Percentiles rank a stretch among this genome's conserved stretches.
Evolutionary conservation across 2,797 vertebrate species (phyloP).

Genomic region (Sparidentex hasta): DNA sequence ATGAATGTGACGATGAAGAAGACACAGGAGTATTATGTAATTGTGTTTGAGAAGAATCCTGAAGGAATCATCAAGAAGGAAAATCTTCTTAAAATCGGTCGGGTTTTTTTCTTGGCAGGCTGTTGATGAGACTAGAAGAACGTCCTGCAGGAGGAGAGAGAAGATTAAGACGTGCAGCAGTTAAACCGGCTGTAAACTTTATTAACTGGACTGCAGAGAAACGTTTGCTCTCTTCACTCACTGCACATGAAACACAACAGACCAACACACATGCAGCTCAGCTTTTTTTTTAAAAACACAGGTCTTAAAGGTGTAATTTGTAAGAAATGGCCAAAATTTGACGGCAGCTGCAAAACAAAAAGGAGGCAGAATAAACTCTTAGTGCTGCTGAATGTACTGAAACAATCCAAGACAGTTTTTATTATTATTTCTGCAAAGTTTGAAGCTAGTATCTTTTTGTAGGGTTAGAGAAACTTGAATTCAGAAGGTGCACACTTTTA

Average conservation of each 20-base stretch:
- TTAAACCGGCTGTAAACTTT: neutral
- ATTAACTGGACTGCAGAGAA: neutral
- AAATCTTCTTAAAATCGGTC: slow-evolving; percentile 26
- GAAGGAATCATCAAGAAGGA: slow-evolving; percentile 15
- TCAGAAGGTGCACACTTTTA: too few species aligned
- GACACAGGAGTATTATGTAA: neutral
- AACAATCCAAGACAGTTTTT: too few species aligned
- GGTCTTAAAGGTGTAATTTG: neutral
- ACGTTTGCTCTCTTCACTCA: slow-evolving; percentile 18
- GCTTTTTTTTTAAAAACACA: neutral
- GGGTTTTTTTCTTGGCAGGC: slow-evolving; percentile 53
- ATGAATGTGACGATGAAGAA: neutral
- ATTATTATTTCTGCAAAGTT: too few species aligned
- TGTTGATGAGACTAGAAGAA: slow-evolving; percentile 89
- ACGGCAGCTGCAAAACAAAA: too few species aligned
- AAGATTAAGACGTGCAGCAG: neutral
- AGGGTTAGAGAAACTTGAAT: too few species aligned
- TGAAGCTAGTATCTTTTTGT: too few species aligned
- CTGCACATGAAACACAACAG: slow-evolving; percentile 60
- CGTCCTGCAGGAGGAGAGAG: slow-evolving; percentile 84
- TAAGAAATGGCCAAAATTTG: too few species aligned
- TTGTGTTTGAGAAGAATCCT: neutral
- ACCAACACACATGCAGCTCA: slow-evolving; percentile 53
- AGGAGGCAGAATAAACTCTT: too few species aligned
- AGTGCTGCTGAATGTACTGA: too few species aligned